Evolutionary conservation across 1,140 invertebrate species (phyloP), one percentile per base, ranked within the genome.

Genomic region (Drosophila busckii): DNA sequence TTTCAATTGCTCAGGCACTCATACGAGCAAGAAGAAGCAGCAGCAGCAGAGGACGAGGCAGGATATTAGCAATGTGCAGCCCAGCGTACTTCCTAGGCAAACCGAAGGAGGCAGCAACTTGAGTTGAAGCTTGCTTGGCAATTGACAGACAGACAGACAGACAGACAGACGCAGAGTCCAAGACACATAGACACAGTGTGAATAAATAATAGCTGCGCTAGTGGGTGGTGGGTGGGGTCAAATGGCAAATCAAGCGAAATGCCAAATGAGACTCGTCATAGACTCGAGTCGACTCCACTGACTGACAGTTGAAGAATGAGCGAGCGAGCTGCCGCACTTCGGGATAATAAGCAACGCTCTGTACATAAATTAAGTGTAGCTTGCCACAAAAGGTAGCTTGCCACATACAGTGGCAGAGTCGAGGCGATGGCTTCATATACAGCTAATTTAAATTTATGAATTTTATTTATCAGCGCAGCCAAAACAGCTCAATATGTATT

Each of bases 61-160:
- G 73, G 73, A 80, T 80, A 80, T 80, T 80, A 82, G 75, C 75
- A 82, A 73, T 82, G 75, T 82, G 73, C 75, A 73, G 75, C 64
- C 75, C 70, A 70, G 68, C 75, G 73, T 68, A 62, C 54, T 80
- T 78, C 73, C 73, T 80, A 80, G 75, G 71, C 71, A 71, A 49
- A n/a, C n/a, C n/a, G n/a, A n/a, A n/a, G n/a, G n/a, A n/a, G n/a
- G n/a, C n/a, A n/a, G n/a, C n/a, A n/a, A n/a, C n/a, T n/a, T n/a
- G n/a, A n/a, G n/a, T n/a, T n/a, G n/a, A n/a, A n/a, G n/a, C n/a
- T n/a, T n/a, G n/a, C n/a, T n/a, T n/a, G n/a, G n/a, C n/a, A n/a
- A 13, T 4, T 2, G 31, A 32, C 10, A 31, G 55, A 22, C 4
- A 23, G 16, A 8, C 12, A 37, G 25, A 28, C 26, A 19, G 22